Conservation (phyloP, 2,888 invertebrate species). For the Leptinotarsa peninsularis region DNA sequence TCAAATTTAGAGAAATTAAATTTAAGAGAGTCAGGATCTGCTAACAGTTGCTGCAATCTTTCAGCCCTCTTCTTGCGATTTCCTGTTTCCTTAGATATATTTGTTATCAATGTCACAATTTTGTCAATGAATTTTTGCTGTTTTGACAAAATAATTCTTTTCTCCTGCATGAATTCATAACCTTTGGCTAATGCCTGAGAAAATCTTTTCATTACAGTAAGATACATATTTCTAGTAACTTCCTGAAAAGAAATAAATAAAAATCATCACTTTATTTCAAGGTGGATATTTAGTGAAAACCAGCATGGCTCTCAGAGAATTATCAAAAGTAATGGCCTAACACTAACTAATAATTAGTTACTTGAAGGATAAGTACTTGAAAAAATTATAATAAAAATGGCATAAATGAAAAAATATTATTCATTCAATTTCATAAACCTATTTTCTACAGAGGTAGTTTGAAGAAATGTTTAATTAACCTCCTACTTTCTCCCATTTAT, state of each 20-base stretch:
- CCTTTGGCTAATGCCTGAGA: constrained; percentile 78
- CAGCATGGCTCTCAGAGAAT: background rate
- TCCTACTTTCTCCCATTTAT: too few species aligned
- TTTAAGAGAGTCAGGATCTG: constrained; percentile 84
- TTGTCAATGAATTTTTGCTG: constrained; percentile 94
- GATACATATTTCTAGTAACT: constrained; percentile 82
- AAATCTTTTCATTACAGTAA: constrained; percentile 89
- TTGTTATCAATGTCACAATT: constrained; percentile 87
- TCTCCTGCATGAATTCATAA: constrained; percentile 78
- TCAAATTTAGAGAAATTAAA: constrained; percentile 92
- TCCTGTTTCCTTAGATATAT: constrained; percentile 90
- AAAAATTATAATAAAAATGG: too few species aligned
- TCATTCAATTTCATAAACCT: too few species aligned
- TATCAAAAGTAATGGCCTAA: too few species aligned
- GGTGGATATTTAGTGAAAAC: background rate
- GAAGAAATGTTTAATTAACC: too few species aligned
- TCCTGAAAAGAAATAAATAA: constrained; percentile 25
- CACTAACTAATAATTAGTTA: too few species aligned
- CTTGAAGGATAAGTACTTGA: too few species aligned
- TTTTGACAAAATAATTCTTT: constrained; percentile 80
- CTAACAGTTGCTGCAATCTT: constrained; percentile 84
- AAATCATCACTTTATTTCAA: background rate
- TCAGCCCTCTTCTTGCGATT: constrained; percentile 93
- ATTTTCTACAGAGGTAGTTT: too few species aligned
- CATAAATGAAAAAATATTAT: too few species aligned